Evolutionary conservation across 2,113 vertebrate species (phyloP).

Genomic region (Melanotaenia duboulayi): DNA sequence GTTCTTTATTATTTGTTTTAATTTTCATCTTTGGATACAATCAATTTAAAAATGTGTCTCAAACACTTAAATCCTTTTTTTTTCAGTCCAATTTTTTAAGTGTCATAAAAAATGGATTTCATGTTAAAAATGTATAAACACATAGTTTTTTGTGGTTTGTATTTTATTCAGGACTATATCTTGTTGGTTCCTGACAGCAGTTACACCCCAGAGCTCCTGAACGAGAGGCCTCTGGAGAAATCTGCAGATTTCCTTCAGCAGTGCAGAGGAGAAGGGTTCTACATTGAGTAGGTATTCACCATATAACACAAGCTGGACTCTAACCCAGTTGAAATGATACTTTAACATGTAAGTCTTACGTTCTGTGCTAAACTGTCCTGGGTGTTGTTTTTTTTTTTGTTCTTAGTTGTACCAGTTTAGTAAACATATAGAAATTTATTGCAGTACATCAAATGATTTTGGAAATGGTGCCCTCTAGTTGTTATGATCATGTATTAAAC

Average conservation of each 20-base stretch:
- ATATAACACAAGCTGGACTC: slow-evolving; percentile 3
- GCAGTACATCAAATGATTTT: slow-evolving; percentile 1
- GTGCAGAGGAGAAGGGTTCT: slow-evolving; percentile 90
- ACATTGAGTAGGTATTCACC: slow-evolving; percentile 87
- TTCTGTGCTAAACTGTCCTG: neutral
- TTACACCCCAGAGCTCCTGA: slow-evolving; percentile 87
- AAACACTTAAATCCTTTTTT: slow-evolving; percentile 12
- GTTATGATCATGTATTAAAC: neutral
- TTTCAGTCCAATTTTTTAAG: neutral
- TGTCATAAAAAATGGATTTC: no score
- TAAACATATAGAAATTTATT: neutral
- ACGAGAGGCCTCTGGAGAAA: slow-evolving; percentile 86
- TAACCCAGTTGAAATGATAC: neutral
- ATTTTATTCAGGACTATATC: slow-evolving; percentile 85
- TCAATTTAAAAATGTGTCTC: neutral
- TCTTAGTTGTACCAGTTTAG: neutral
- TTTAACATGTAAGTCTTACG: neutral
- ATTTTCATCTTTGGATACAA: slow-evolving; percentile 14
- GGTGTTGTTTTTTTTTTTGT: neutral
- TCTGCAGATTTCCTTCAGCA: slow-evolving; percentile 88
- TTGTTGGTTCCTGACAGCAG: slow-evolving; percentile 86
- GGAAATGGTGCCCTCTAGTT: slow-evolving; percentile 65
- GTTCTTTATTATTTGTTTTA: slow-evolving; percentile 14
- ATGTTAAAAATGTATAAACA: neutral
- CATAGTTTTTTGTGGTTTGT: slow-evolving; percentile 43